A percentile compares a stretch with the other conserved stretches of the same genome.
Evolutionary conservation across 2,888 invertebrate genomes (phyloP).

Genomic region (Cheilosia scutellata): DNA sequence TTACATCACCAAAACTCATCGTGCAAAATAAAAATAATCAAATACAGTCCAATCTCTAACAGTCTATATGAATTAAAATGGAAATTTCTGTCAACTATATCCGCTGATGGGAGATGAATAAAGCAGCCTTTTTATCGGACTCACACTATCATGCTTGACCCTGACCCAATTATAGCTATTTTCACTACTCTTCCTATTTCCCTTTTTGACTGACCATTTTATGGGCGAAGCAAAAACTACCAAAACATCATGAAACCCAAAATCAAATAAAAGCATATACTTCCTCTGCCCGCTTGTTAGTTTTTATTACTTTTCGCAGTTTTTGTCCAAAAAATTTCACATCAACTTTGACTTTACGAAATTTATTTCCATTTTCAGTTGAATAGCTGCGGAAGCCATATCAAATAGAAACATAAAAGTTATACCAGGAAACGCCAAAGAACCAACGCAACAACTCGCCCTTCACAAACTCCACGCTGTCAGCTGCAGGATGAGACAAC

Average conservation of each 20-base stretch:
- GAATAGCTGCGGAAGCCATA: constrained; percentile 46
- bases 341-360: constrained; percentile 35
- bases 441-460: constrained; percentile 37
- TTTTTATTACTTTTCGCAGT: constrained; percentile 25
- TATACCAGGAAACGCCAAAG: constrained; percentile 35
- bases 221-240: neutral
- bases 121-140: too few species aligned
- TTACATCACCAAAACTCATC: too few species aligned
- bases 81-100: too few species aligned
- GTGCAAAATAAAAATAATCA: too few species aligned
- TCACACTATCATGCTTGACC: too few species aligned
- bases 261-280: constrained; percentile 28
- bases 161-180: too few species aligned
- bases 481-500: constrained; percentile 3
- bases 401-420: constrained; percentile 40
- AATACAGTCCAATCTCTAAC: too few species aligned
- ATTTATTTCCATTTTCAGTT: constrained; percentile 59
- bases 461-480: neutral
- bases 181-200: too few species aligned
- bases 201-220: too few species aligned
- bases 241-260: neutral
- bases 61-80: too few species aligned
- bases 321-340: constrained; percentile 9
- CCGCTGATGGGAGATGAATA: too few species aligned
- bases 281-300: constrained; percentile 6